A percentile compares a stretch with the other conserved stretches of the same genome.
Conservation (phyloP, 2,888 invertebrate species). For the Vanessa cardui region DNA sequence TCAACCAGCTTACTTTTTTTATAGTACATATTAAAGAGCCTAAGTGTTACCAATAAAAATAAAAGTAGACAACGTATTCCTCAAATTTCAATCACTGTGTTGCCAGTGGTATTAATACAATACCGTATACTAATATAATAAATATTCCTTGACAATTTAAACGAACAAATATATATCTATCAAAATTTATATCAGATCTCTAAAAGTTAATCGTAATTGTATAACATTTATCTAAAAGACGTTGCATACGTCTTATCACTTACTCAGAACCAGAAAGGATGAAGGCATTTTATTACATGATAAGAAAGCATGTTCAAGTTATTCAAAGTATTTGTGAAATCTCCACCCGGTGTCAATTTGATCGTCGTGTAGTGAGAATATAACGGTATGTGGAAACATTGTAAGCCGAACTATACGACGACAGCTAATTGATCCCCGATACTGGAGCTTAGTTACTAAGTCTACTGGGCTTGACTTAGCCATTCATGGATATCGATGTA, state of each 20-base stretch:
- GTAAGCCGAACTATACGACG: constrained; percentile 44
- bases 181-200: too few relatives aligned
- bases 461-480: constrained; percentile 22
- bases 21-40: too few relatives aligned
- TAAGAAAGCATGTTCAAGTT: constrained; percentile 35
- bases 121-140: too few relatives aligned
- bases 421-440: constrained; percentile 39
- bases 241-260: neutral
- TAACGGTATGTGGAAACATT: constrained; percentile 51
- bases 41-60: too few relatives aligned
- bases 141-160: too few relatives aligned
- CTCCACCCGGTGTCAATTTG: constrained; percentile 47
- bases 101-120: too few relatives aligned
- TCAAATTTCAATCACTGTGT: too few relatives aligned
- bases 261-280: neutral
- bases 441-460: constrained; percentile 35
- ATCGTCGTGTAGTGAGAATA: constrained; percentile 46
- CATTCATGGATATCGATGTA: neutral
- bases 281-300: constrained; percentile 22
- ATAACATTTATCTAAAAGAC: too few relatives aligned
- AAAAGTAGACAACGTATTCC: too few relatives aligned
- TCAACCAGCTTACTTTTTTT: too few relatives aligned
- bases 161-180: too few relatives aligned
- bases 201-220: too few relatives aligned
- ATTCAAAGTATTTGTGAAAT: constrained; percentile 51